These are phyloP conservation scores for Acanthosoma haemorrhoidale DNA, from an alignment of 2,888 invertebrate genomes.

Conservation along the genomic window DNA sequence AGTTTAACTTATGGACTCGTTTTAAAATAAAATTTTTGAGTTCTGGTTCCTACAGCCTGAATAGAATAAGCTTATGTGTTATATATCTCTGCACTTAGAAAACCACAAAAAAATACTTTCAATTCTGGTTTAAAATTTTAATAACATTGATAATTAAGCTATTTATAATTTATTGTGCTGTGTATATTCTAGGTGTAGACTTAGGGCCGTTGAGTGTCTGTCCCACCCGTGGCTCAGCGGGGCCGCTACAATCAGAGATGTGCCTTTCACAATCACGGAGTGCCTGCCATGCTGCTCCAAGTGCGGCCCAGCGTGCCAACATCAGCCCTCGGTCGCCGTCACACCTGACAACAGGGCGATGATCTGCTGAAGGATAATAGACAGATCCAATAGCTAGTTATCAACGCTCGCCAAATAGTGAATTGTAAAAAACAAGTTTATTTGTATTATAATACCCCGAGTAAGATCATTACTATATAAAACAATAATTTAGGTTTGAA, in stretches of 20 bases:
- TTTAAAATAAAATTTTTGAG: too few relatives aligned
- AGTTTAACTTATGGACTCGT: too few relatives aligned
- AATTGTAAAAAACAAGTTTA: not conserved
- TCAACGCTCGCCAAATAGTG: too few relatives aligned
- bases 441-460: too few relatives aligned
- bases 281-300: conserved; percentile 49
- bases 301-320: conserved; percentile 49
- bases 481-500: too few relatives aligned
- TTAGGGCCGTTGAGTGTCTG: conserved; percentile 80
- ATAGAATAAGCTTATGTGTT: too few relatives aligned
- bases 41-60: too few relatives aligned
- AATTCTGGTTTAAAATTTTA: not conserved
- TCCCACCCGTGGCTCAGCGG: conserved; percentile 77
- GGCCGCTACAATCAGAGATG: conserved; percentile 27
- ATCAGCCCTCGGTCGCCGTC: conserved; percentile 45
- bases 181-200: conserved; percentile 65
- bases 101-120: conserved; percentile 2
- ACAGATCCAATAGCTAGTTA: too few relatives aligned
- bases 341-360: conserved; percentile 49
- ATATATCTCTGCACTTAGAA: too few relatives aligned
- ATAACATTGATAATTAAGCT: not conserved
- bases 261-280: conserved; percentile 8
- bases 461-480: too few relatives aligned
- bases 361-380: conserved; percentile 46
- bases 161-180: not conserved